These are phyloP conservation scores for Buphagus erythrorhynchus DNA, from an alignment of 2,797 vertebrate species.

Conservation along the genomic window DNA sequence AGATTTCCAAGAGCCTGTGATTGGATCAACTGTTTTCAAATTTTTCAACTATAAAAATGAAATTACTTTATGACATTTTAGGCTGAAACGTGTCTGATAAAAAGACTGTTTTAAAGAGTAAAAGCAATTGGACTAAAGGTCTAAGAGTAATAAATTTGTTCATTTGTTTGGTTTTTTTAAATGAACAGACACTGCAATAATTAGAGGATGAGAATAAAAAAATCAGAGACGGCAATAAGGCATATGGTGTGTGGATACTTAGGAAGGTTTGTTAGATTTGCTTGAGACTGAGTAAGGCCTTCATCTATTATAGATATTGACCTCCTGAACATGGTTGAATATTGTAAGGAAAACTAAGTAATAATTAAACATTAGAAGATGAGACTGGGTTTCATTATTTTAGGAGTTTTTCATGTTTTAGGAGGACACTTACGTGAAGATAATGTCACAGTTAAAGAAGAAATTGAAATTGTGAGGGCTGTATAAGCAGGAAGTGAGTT, in stretches of 20 bases:
- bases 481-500: not conserved
- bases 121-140: not conserved
- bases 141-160: not conserved
- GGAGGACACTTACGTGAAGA: not conserved
- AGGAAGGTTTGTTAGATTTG: not conserved
- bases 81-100: not conserved
- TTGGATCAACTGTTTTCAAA: not conserved
- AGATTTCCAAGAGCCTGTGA: not conserved
- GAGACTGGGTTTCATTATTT: not conserved
- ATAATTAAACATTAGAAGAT: not conserved
- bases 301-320: accelerated
- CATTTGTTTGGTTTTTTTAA: not conserved
- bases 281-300: not conserved
- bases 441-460: not conserved
- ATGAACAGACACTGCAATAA: not conserved
- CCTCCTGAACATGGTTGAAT: not conserved
- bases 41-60: not conserved
- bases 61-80: not conserved
- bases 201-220: not conserved
- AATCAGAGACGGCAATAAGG: not conserved
- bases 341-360: not conserved
- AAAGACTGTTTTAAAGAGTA: not conserved
- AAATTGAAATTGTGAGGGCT: not conserved
- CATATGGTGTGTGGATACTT: not conserved
- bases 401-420: not conserved